Evolutionary conservation across 2,888 invertebrate species (phyloP).

Genomic region (Lingula anatina): DNA sequence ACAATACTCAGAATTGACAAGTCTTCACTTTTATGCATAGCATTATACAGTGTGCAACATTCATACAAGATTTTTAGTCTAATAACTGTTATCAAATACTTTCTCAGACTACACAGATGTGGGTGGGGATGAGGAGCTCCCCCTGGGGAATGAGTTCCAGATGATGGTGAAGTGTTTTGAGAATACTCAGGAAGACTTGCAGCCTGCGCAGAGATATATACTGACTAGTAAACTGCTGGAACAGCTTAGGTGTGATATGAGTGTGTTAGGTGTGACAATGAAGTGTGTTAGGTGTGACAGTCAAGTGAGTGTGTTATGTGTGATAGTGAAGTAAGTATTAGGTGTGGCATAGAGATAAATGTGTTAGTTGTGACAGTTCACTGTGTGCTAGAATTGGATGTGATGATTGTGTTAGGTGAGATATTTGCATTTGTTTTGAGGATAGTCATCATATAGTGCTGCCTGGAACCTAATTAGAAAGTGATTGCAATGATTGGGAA

Average conservation of each 20-base stretch:
- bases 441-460: too few species aligned
- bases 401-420: background rate
- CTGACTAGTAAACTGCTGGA: constrained; percentile 38
- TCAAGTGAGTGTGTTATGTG: constrained; percentile 5
- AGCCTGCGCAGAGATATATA: constrained; percentile 21
- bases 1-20: too few species aligned
- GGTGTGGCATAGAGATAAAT: background rate
- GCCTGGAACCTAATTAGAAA: too few species aligned
- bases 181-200: background rate
- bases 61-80: too few species aligned
- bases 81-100: too few species aligned
- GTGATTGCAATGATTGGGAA: too few species aligned
- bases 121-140: constrained; percentile 45
- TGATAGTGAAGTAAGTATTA: background rate
- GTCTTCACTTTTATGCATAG: too few species aligned
- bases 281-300: too few species aligned
- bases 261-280: too few species aligned
- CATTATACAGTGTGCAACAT: too few species aligned
- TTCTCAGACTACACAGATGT: constrained; percentile 41
- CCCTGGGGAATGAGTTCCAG: constrained; percentile 46
- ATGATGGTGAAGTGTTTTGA: constrained; percentile 34
- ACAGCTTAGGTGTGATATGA: constrained; percentile 40
- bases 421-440: too few species aligned
- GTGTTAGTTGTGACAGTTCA: background rate
- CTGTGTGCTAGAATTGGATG: background rate